A percentile compares a stretch with the other conserved stretches of the same genome.
Evolutionary conservation across 1,140 invertebrate genomes (phyloP).

Genomic region (Sitophilus oryzae): DNA sequence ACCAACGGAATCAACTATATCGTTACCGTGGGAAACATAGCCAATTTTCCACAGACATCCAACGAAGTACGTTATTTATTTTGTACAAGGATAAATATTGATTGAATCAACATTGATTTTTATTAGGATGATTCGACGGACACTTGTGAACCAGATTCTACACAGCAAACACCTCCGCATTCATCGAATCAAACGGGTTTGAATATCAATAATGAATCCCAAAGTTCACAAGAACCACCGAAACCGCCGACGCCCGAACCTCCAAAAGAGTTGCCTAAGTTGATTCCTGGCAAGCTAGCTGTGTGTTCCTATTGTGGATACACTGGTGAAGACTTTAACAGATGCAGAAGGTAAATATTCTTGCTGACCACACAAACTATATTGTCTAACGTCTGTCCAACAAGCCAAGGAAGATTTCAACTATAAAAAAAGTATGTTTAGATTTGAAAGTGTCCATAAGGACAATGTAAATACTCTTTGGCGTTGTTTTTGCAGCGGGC

Average conservation of each 20-base stretch:
- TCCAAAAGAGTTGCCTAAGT: constrained; percentile 48
- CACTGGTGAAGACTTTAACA: constrained; percentile 63
- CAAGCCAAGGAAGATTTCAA: too few species aligned
- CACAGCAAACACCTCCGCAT: constrained; percentile 15
- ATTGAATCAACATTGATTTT: background rate
- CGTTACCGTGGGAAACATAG: constrained; percentile 55
- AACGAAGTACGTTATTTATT: constrained; percentile 9
- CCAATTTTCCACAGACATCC: constrained; percentile 15
- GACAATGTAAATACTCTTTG: too few species aligned
- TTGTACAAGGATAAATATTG: too few species aligned
- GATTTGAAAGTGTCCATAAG: too few species aligned
- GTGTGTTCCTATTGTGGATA: constrained; percentile 67
- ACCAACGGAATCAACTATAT: constrained; percentile 68
- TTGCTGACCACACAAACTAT: background rate
- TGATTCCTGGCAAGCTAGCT: constrained; percentile 61
- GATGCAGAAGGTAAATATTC: constrained; percentile 51
- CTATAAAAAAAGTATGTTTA: too few species aligned
- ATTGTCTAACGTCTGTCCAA: too few species aligned
- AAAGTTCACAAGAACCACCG: constrained; percentile 12
- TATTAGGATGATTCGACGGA: constrained; percentile 6
- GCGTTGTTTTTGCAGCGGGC: too few species aligned
- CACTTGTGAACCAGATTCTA: constrained; percentile 8
- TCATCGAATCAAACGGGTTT: constrained; percentile 4
- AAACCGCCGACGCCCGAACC: constrained; percentile 39
- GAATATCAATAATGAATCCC: background rate